Percentiles rank a stretch among this genome's conserved stretches.
Evolutionary conservation across 2,113 vertebrate genomes (phyloP).

Genomic region (Sander lucioperca): DNA sequence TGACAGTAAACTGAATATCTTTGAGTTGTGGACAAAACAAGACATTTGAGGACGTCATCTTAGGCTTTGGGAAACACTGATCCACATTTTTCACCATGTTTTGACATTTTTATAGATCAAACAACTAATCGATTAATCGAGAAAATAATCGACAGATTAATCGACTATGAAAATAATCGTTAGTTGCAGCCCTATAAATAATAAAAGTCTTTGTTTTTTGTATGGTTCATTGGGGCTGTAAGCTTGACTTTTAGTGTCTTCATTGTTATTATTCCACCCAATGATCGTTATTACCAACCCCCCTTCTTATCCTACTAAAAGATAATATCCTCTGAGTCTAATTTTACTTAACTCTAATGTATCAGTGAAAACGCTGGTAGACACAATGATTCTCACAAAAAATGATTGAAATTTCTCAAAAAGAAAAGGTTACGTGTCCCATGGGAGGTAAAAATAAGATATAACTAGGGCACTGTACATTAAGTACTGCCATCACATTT

Average conservation of each 20-base stretch:
- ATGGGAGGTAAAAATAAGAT: conserved; percentile 29
- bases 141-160: too few relatives aligned
- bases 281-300: neutral
- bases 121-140: too few relatives aligned
- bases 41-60: too few relatives aligned
- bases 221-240: neutral
- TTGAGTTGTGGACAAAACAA: too few relatives aligned
- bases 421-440: conserved; percentile 16
- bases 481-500: conserved; percentile 29
- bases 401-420: conserved; percentile 1
- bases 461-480: conserved; percentile 5
- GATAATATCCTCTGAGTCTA: neutral
- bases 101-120: too few relatives aligned
- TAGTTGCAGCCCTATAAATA: too few relatives aligned
- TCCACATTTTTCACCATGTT: too few relatives aligned
- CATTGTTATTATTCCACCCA: neutral
- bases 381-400: conserved; percentile 8
- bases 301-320: neutral
- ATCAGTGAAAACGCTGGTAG: neutral
- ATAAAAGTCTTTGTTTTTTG: neutral
- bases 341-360: conserved; percentile 7
- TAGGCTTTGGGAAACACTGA: too few relatives aligned
- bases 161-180: too few relatives aligned
- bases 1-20: too few relatives aligned
- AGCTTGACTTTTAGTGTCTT: neutral